Evolutionary conservation across 2,797 vertebrate species (phyloP), one percentile per base, ranked within the genome.

Genomic region (Artibeus jamaicensis): DNA sequence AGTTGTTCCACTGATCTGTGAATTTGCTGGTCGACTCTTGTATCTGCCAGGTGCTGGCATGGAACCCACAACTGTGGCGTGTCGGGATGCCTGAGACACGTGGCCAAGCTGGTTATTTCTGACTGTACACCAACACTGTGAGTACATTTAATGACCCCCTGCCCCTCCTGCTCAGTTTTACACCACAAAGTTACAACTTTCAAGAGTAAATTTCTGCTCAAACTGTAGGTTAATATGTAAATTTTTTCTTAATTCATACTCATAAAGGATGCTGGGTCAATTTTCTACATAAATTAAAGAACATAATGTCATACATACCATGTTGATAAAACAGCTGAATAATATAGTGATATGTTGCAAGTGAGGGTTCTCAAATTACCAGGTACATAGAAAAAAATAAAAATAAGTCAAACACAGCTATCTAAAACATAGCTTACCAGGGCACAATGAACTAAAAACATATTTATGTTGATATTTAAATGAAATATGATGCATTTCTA

Each of bases 321-420:
- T 96, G 0, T 98, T 77, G 99, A 97, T 98, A 98, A 87, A 99
- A 99, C 42, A 99, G 50, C 0, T 8, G 77, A 86, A 99, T 97
- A 87, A 99, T 15, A 96, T 99, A 98, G 89, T 98, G 74, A 3
- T 98, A 99, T 0, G 99, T 98, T 19, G 99, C 99, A 95, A 99
- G 98, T 57, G 99, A 99, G 82, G 99, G 99, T 86, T 98, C 99
- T 99, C 95, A 12, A 98, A 98, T 96, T 87, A 93, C 93, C 94
- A 97, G 65, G 93, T 21, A 53, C 57, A 98, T 0, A 24, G 12
- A 77, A 92, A 65, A 78, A 15, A 89, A 29, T 26, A 76, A 8
- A 70, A 97, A 68, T 18, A 94, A 91, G 89, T 96, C 55, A 95
- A 92, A 88, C 44, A 91, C 29, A 77, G 44, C 32, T 88, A 37